Evolutionary conservation across 2,113 vertebrate species (phyloP).

Genomic region (Himantopus leucocephalus): DNA sequence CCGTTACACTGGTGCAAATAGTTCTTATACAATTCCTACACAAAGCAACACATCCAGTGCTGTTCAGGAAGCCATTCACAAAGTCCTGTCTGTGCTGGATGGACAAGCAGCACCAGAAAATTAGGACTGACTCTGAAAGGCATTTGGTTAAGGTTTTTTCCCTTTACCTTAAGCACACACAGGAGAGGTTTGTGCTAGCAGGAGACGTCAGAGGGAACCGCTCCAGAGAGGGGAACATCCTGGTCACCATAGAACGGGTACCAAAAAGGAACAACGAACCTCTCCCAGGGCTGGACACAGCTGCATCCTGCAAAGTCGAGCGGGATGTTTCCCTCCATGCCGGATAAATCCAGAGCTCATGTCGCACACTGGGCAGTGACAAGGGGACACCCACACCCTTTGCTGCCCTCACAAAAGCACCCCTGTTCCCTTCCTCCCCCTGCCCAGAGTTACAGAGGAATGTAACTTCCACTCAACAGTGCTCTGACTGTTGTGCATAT

Average conservation of each 20-base stretch:
- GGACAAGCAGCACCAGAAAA: neutral
- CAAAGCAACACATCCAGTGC: neutral
- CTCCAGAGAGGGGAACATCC: neutral
- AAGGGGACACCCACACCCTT: neutral
- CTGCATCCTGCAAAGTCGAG: neutral
- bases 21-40: neutral
- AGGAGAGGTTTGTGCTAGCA: neutral
- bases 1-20: neutral
- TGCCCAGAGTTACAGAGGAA: neutral
- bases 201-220: neutral
- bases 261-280: neutral
- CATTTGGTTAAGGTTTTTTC: neutral
- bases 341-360: neutral
- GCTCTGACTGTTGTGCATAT: neutral
- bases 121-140: neutral
- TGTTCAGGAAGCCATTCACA: neutral
- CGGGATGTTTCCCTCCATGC: rapidly evolving
- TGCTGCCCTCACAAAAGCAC: neutral
- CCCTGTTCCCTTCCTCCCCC: neutral
- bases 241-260: neutral
- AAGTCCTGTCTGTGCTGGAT: neutral
- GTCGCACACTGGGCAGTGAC: rapidly evolving
- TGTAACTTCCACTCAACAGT: neutral
- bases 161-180: neutral
- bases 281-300: neutral